Conservation (phyloP, 2,888 invertebrate species). For the Phalangium opilio region DNA sequence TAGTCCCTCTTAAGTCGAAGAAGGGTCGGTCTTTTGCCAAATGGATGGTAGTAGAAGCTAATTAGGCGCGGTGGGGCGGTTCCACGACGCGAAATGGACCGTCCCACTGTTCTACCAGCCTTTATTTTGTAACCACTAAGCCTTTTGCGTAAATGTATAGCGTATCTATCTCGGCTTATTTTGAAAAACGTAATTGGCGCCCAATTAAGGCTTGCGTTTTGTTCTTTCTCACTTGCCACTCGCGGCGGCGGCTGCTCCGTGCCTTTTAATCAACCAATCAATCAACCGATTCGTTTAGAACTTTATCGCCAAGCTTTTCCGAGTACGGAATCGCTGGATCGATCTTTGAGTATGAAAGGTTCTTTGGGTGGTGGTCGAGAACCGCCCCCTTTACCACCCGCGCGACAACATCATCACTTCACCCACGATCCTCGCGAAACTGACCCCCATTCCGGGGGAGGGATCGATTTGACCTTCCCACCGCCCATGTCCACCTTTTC, state of each 20-base stretch:
- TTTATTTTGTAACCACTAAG: too few species aligned
- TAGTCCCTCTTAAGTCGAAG: too few species aligned
- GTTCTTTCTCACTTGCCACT: not conserved
- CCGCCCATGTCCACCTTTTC: conserved; percentile 13
- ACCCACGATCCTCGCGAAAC: conserved; percentile 16
- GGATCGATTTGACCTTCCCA: conserved; percentile 15
- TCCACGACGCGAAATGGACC: too few species aligned
- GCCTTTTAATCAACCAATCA: too few species aligned
- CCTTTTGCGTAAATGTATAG: too few species aligned
- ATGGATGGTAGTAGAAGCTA: too few species aligned
- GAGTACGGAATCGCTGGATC: conserved; percentile 26
- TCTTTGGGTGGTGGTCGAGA: conserved; percentile 8
- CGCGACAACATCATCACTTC: conserved; percentile 16
- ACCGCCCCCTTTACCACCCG: conserved; percentile 21
- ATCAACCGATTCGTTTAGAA: conserved; percentile 21
- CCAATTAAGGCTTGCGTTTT: not conserved
- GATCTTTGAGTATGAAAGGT: conserved; percentile 17
- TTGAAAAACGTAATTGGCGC: too few species aligned
- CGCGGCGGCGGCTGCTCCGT: too few species aligned
- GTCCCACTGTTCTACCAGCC: too few species aligned
- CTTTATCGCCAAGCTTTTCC: conserved; percentile 26
- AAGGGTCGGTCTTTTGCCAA: too few species aligned
- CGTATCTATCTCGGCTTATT: too few species aligned
- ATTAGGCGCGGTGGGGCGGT: too few species aligned
- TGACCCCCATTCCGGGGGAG: conserved; percentile 13